These are phyloP conservation scores for Melopsittacus undulatus DNA, from an alignment of 2,797 vertebrate species.

Conservation along the genomic window DNA sequence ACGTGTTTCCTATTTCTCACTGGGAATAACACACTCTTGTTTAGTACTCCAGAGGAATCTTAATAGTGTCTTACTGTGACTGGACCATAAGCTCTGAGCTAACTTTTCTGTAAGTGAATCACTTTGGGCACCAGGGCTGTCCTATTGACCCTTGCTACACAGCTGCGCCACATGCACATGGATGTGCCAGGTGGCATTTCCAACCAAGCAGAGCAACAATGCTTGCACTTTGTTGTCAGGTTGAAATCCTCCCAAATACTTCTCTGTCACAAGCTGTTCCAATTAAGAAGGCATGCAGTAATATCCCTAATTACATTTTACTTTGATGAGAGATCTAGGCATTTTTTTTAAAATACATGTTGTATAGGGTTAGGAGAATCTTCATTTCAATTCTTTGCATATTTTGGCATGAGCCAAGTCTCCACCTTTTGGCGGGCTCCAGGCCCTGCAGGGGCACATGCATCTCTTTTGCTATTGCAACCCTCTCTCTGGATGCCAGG, in stretches of 20 bases:
- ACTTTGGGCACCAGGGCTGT: not conserved
- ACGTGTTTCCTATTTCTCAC: not conserved
- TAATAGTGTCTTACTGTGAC: not conserved
- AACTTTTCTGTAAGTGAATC: not conserved
- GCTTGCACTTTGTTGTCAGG: not conserved
- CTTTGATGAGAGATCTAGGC: conserved; percentile 70
- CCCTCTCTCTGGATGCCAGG: not conserved
- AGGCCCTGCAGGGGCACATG: not conserved
- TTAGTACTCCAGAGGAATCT: not conserved
- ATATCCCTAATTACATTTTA: conserved; percentile 56
- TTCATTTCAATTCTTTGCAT: conserved; percentile 60
- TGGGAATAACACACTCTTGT: not conserved
- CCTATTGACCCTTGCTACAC: not conserved
- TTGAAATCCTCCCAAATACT: conserved; percentile 42
- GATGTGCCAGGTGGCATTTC: not conserved
- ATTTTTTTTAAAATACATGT: not conserved
- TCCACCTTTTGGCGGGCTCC: not conserved
- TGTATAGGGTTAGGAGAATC: conserved; percentile 23
- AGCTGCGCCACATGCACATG: fast-evolving
- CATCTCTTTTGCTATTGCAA: not conserved
- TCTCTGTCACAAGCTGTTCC: conserved; percentile 55
- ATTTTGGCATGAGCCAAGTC: conserved; percentile 29
- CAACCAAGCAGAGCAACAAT: not conserved
- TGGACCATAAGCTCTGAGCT: not conserved
- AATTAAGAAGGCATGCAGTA: conserved; percentile 66